A percentile compares a stretch with the other conserved stretches of the same genome.
Conservation (phyloP, 2,888 invertebrate genomes). For the Girardia tigrina region DNA sequence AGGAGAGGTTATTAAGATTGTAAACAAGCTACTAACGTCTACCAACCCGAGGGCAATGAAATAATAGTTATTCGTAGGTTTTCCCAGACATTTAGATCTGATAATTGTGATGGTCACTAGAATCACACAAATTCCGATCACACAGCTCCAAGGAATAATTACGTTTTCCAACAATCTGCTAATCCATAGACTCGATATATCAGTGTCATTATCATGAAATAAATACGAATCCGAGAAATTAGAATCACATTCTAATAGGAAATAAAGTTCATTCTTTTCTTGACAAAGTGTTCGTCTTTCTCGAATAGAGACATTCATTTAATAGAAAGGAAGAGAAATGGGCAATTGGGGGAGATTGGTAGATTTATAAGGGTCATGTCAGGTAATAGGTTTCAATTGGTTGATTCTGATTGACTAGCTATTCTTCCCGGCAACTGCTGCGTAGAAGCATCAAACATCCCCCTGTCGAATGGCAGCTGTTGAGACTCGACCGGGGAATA, state of each 20-base stretch:
- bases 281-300: background rate
- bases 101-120: background rate
- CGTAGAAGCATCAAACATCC: background rate
- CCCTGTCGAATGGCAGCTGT: slow-evolving; percentile 15
- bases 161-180: background rate
- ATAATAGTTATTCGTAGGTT: slow-evolving; percentile 1
- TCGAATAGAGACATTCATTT: background rate
- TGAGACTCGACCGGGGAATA: too few species aligned
- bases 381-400: background rate
- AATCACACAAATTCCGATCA: background rate
- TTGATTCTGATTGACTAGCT: background rate
- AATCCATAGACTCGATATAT: background rate
- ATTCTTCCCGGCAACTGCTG: background rate
- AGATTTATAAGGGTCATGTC: background rate
- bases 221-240: background rate
- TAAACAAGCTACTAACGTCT: background rate
- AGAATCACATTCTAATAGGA: background rate
- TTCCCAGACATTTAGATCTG: slow-evolving; percentile 5
- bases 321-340: background rate
- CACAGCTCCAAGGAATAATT: background rate
- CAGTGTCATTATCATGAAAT: background rate
- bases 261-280: background rate
- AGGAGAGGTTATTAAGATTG: background rate
- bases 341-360: background rate
- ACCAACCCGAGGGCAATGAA: background rate